These are phyloP conservation scores for Caenorhabditis briggsae DNA, from an alignment of 1,140 invertebrate genomes.

Conservation along the genomic window DNA sequence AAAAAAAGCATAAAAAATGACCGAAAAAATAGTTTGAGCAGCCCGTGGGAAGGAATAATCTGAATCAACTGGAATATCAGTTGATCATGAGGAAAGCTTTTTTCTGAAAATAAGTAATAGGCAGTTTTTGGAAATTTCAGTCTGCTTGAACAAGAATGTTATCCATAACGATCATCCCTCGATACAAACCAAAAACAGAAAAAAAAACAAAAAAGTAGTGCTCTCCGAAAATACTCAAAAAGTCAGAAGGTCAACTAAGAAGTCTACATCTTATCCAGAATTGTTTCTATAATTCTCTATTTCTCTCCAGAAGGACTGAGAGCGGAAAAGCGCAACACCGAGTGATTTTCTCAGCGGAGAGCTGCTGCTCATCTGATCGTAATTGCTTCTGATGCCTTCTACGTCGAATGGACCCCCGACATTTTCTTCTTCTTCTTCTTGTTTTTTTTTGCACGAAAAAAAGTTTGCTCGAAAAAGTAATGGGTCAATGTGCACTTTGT, in stretches of 20 bases:
- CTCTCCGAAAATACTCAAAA: neutral
- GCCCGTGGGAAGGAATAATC: conserved; percentile 19
- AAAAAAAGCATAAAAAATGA: no score
- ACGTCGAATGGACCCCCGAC: conserved; percentile 3
- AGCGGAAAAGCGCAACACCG: conserved; percentile 53
- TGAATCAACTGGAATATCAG: neutral
- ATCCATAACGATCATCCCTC: neutral
- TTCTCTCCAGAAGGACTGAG: neutral
- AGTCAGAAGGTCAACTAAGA: conserved; percentile 33
- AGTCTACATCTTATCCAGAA: conserved; percentile 25
- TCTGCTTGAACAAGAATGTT: no score
- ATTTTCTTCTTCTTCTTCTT: neutral
- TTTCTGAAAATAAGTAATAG: no score
- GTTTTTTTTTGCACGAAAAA: no score
- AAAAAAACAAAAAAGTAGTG: neutral
- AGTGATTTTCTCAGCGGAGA: conserved; percentile 49
- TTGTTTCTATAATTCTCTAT: conserved; percentile 27
- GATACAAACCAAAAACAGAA: no score
- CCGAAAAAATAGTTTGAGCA: neutral
- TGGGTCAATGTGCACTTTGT: conserved; percentile 1
- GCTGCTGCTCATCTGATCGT: conserved; percentile 47
- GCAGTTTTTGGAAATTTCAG: no score
- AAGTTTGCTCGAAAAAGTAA: neutral
- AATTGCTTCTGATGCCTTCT: conserved; percentile 51
- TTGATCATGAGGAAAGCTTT: neutral